A percentile compares a stretch with the other conserved stretches of the same genome.
phyloP scores from a whole-genome alignment of 1,140 invertebrate species.

The Ooceraea biroi region DNA sequence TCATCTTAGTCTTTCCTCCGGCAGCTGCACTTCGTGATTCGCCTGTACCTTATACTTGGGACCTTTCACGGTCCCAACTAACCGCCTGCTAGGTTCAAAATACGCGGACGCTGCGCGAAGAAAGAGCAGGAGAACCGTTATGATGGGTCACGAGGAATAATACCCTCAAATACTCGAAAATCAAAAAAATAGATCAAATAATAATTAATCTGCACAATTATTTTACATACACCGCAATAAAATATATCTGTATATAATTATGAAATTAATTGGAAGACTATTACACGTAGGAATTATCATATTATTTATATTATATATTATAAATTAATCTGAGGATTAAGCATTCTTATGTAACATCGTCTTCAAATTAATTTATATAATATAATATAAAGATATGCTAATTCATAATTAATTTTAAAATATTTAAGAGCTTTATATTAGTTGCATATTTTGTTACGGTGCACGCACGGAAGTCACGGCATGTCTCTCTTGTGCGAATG shows the following conservation, averaged over 20 bases:
- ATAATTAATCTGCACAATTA: not conserved
- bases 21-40: slow-evolving; percentile 71
- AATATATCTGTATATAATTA: no score
- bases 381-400: not conserved
- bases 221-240: not conserved
- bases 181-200: not conserved
- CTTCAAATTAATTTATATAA: no score
- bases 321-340: no score
- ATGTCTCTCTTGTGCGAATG: slow-evolving; percentile 1
- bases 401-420: not conserved
- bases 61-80: slow-evolving; percentile 66
- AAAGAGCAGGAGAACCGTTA: slow-evolving; percentile 13
- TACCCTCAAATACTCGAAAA: not conserved
- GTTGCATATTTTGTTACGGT: not conserved
- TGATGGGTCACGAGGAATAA: not conserved
- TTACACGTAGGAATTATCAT: no score
- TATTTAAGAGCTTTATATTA: not conserved
- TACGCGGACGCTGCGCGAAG: slow-evolving; percentile 5
- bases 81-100: slow-evolving; percentile 55
- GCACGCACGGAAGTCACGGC: not conserved
- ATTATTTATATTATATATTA: no score
- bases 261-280: no score
- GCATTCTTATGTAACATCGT: no score
- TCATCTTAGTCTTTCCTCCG: slow-evolving; percentile 59
- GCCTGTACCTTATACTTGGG: slow-evolving; percentile 64